Base-by-base conservation (phyloP, 53 echinoderm and acorn worm genomes). In the Luidia sarsii region DNA sequence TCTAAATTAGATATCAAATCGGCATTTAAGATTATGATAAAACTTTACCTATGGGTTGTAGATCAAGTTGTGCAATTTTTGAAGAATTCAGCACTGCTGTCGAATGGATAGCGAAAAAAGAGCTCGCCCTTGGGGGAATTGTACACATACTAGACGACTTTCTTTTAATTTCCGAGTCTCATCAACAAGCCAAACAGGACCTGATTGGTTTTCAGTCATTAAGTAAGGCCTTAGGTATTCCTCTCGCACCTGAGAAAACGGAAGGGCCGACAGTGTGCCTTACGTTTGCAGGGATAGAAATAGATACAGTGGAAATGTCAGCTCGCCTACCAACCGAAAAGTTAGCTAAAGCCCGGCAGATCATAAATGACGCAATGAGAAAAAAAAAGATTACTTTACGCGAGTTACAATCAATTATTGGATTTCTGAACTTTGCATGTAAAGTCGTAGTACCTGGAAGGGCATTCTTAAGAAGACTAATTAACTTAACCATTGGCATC, bases 41-140 rank as follows among this genome's bases (percentile, higher is more conserved):
- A 55, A 56, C 38, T 1, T 23, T 59, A 39, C 59, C 39, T 1
- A 75, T 75, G 75, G 46, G 67, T 7, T 67, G 67, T 45, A 39
- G 67, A n/a, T 53, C 55, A 4, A 50, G 49, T 32, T 49, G 50
- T 50, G 49, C 70, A 2, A 43, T 57, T 37, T 75, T 75, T 57
- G 75, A 75, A 39, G 39, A 14, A 43, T 75, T 75, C 52, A 75
- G 75, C 39, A 57, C 75, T 39, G 67, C 67, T 3, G 67, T 67
- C 25, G 67, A 67, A 23, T 67, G 43, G 43, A 41, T 63, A 43
- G 45, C 46, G 13, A 68, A n/a, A 29, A 46, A 43, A 0, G 67
- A 46, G 25, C 46, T 46, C 3, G 27, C 27, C 36, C 67, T 45
- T 28, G 46, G 43, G 67, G 64, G 45, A 10, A 39, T 41, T 10